Base-by-base conservation (phyloP, 2,888 invertebrate genomes). In the Sminthurinus aureus region DNA sequence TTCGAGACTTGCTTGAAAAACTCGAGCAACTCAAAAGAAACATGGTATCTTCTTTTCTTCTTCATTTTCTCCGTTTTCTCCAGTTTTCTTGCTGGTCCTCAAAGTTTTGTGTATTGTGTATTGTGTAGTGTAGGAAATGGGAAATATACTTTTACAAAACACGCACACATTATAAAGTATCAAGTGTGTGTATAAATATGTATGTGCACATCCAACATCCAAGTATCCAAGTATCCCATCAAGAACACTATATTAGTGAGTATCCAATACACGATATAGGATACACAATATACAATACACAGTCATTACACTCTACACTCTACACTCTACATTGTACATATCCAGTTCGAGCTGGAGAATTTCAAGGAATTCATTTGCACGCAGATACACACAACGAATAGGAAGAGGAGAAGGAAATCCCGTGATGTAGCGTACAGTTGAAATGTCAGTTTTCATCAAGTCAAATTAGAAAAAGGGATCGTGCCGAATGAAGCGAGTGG, bases 401-500 rank as follows among this genome's bases (percentile, higher is more conserved):
- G 71, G 26, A 71, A 24, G 71, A 22, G 71, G 26, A 13, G 71
- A 26, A 71, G 71, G 13, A 67, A 67, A 24, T 71, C 71, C 20
- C 24, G 71, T 71, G 11, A 71, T 22, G 71, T 24, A 71, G 13
- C 24, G 24, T 38, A 38, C 71, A 26, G 26, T 26, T 71, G 24
- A 71, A 71, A 71, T 26, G 71, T 71, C 71, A 71, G 71, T 71
- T 71, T 71, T 71, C 26, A 71, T 71, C 71, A 71, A 67, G 71
- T 71, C 71, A 71, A 71, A 71, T 71, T 71, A 71, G 71, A 71
- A 71, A 71, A 71, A 71, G 71, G 71, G 71, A 71, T 71, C 24
- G 71, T 22, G 71, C 24, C 71, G 71, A 71, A 71, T 71, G 71
- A 71, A 71, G 71, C 71, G 71, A 26, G 24, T 71, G 71, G 71